Conservation (phyloP, 2,888 invertebrate species). For the Lasioglossum villosulum region DNA sequence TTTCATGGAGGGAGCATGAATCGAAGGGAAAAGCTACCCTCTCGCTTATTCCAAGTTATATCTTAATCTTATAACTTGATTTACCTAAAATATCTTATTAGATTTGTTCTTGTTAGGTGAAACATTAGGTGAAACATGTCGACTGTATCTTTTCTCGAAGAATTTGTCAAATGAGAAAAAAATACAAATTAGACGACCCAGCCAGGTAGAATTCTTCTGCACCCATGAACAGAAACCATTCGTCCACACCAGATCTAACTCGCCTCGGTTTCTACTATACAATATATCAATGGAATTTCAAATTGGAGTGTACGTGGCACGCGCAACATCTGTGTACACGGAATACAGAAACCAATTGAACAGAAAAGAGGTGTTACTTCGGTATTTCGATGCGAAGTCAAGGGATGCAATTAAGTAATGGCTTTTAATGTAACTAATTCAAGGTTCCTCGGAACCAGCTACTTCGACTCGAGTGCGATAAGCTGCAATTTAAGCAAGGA, state of each 20-base stretch:
- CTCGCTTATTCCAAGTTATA: no score
- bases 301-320: background rate
- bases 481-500: background rate
- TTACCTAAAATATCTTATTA: no score
- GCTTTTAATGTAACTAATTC: background rate
- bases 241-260: background rate
- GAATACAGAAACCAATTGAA: background rate
- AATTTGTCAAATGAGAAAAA: no score
- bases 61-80: no score
- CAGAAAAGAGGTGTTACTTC: background rate
- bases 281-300: background rate
- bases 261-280: background rate
- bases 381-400: background rate
- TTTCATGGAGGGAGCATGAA: no score
- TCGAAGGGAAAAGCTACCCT: no score
- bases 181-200: no score
- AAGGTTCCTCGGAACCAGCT: background rate
- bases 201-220: no score
- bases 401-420: constrained; percentile 4
- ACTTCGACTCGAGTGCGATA: background rate
- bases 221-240: no score
- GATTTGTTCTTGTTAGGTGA: no score
- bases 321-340: background rate
- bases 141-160: no score
- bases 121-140: no score